Conservation (phyloP, 2,888 invertebrate species). For the Synergus japonicus region DNA sequence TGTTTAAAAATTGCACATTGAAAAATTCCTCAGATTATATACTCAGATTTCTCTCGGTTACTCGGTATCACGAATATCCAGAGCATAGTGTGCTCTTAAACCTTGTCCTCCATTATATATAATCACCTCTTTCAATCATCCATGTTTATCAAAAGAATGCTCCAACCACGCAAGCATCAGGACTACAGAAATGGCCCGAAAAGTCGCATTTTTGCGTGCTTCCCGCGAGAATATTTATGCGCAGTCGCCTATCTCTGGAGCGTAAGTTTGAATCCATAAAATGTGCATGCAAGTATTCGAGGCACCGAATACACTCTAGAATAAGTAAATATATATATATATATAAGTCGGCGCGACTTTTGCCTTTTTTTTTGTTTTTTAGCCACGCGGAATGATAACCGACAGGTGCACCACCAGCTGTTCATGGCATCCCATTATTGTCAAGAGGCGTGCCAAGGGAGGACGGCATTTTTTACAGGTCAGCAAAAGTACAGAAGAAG, state of each 20-base stretch:
- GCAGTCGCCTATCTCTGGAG: slow-evolving; percentile 47
- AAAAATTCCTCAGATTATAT: no score
- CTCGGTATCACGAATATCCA: no score
- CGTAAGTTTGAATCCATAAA: neutral
- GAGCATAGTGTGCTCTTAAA: no score
- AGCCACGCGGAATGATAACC: slow-evolving; percentile 64
- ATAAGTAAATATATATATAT: neutral
- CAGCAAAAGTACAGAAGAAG: slow-evolving; percentile 59
- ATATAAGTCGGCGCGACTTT: slow-evolving; percentile 34
- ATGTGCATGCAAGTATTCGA: neutral
- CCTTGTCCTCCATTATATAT: neutral
- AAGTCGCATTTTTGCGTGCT: slow-evolving; percentile 48
- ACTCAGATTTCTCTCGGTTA: no score
- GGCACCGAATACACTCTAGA: neutral
- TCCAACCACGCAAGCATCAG: slow-evolving; percentile 66
- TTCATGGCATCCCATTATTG: slow-evolving; percentile 75
- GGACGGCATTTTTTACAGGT: slow-evolving; percentile 74
- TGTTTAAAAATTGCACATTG: no score
- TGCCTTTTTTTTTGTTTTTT: slow-evolving; percentile 34
- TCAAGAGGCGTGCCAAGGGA: slow-evolving; percentile 77
- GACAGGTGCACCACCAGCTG: slow-evolving; percentile 71
- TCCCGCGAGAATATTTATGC: slow-evolving; percentile 45
- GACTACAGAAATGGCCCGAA: slow-evolving; percentile 65
- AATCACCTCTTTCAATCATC: neutral
- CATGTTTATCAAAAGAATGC: slow-evolving; percentile 66